Base-by-base conservation (phyloP, 2,113 vertebrate genomes). In the Rallus limicola region DNA sequence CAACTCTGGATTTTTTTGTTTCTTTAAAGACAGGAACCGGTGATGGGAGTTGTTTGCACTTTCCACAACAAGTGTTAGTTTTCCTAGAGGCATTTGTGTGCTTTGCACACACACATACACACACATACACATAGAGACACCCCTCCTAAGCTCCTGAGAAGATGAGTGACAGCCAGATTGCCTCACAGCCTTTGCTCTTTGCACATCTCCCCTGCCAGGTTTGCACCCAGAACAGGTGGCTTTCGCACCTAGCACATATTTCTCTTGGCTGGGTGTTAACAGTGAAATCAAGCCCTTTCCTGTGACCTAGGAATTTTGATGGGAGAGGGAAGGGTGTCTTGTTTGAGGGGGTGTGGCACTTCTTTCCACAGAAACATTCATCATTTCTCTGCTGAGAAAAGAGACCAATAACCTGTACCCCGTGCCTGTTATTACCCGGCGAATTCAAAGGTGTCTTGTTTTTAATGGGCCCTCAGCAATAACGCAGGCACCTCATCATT, bases 401-500 rank as follows among this genome's bases (percentile, higher is more conserved):
- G 65, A 82, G 79, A 74, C 83, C 93, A 95, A 96, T 95, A 96
- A 96, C 89, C 86, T 72, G 13, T 58, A 86, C 16, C 90, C 79
- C 7, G 24, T 88, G 92, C 95, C 93, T 95, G 82, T 96, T 97
- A 95, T 97, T 97, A 95, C 52, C 90, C 82, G 0, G 56, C 25
- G 76, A 93, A 95, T 96, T 97, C 96, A 97, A 97, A 97, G 95
- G 90, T 79, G 92, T 88, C 90, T 97, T 36, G 1, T 86, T 91
- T 96, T 96, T 95, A 97, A 97, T 89, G 87, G 91, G 68, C 88
- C 97, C 95, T 96, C 82, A 95, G 93, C 96, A 92, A 90, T 44
- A 92, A 71, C 1, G 26, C 93, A 42, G 48, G 81, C 89, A 85
- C 86, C 92, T 96, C 90, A 38, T 48, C 94, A 40, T 96, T 97